Percentiles rank a stretch among this genome's conserved stretches.
phyloP scores from a whole-genome alignment of 2,888 invertebrate species.

The Melanotus villosus region DNA sequence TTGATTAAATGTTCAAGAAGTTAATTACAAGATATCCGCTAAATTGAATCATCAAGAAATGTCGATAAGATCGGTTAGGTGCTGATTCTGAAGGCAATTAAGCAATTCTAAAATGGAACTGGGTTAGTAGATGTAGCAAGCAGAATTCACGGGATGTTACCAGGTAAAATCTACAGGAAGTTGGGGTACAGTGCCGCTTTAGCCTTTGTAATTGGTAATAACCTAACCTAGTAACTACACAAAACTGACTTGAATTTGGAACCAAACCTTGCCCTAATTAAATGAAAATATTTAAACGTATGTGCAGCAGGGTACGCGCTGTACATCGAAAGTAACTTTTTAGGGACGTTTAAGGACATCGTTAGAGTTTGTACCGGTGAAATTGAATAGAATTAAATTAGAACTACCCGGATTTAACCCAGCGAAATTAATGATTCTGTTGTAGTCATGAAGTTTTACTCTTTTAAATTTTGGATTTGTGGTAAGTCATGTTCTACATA shows the following conservation, averaged over 20 bases:
- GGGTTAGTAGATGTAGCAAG: not conserved
- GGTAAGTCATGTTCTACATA: too few relatives aligned
- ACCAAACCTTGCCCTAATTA: slow-evolving; percentile 5
- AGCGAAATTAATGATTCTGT: not conserved
- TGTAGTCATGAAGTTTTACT: not conserved
- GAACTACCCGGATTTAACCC: not conserved
- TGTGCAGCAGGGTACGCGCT: not conserved
- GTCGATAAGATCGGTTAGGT: slow-evolving; percentile 21
- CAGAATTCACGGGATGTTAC: slow-evolving; percentile 2
- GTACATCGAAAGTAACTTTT: not conserved
- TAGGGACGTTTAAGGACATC: not conserved
- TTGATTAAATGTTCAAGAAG: slow-evolving; percentile 13
- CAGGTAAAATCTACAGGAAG: slow-evolving; percentile 12
- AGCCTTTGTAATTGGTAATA: slow-evolving; percentile 21
- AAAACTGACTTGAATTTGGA: not conserved
- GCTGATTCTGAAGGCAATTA: slow-evolving; percentile 27
- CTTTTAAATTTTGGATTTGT: too few relatives aligned
- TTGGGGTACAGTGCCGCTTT: not conserved
- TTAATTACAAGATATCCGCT: slow-evolving; percentile 22
- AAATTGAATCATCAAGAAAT: slow-evolving; percentile 25
- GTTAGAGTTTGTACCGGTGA: not conserved
- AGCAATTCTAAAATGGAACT: not conserved
- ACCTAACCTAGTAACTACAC: slow-evolving; percentile 5
- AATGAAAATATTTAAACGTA: slow-evolving; percentile 22
- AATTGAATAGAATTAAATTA: not conserved